Percentiles rank a stretch among this genome's conserved stretches.
phyloP scores from a whole-genome alignment of 2,888 invertebrate genomes.

The Noctua janthe region DNA sequence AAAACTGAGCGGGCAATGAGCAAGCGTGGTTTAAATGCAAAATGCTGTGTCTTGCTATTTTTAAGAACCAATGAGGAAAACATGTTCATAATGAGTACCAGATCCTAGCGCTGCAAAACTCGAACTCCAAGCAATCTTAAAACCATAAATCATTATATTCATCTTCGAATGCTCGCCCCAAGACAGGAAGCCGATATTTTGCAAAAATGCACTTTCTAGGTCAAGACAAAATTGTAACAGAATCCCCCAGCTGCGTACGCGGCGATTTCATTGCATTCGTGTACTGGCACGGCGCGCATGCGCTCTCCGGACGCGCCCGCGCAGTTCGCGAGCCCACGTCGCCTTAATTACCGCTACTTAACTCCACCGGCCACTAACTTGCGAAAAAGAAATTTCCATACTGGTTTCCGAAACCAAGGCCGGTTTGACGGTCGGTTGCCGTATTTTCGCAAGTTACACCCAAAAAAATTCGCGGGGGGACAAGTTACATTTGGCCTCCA shows the following conservation, averaged over 20 bases:
- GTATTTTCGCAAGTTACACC: constrained; percentile 52
- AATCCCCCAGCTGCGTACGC: constrained; percentile 52
- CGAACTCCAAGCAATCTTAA: neutral
- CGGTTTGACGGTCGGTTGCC: constrained; percentile 38
- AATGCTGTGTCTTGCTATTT: constrained; percentile 21
- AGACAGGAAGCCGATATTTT: constrained; percentile 2
- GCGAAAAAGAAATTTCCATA: constrained; percentile 66
- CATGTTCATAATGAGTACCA: neutral
- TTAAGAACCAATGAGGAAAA: neutral
- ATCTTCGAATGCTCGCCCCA: neutral
- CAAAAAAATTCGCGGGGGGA: constrained; percentile 11
- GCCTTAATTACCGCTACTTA: constrained; percentile 62
- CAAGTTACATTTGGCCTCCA: constrained; percentile 17
- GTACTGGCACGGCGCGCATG: constrained; percentile 27
- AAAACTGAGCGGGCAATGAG: neutral
- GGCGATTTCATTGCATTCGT: constrained; percentile 60
- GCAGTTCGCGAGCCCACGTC: constrained; percentile 30
- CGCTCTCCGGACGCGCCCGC: constrained; percentile 21
- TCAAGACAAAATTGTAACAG: constrained; percentile 39
- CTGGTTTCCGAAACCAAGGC: constrained; percentile 53
- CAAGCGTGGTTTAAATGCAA: neutral
- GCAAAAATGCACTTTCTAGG: constrained; percentile 40
- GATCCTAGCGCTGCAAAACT: neutral
- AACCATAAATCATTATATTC: neutral
- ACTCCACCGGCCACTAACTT: constrained; percentile 49